phyloP scores from a whole-genome alignment of 2,113 vertebrate genomes.

The Ivindomyrus marchei region DNA sequence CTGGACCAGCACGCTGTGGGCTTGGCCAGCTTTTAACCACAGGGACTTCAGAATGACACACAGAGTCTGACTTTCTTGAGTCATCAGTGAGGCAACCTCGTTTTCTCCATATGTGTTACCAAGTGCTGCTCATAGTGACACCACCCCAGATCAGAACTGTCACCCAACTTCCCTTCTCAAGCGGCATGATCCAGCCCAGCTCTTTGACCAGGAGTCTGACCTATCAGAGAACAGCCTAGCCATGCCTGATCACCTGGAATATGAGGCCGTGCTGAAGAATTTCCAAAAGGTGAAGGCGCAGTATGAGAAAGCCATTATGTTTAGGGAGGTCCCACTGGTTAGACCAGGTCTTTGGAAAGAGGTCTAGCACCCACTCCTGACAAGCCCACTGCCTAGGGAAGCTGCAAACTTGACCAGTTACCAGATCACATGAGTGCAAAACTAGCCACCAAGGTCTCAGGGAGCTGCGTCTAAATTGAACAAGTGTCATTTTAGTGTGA shows the following conservation, averaged over 20 bases:
- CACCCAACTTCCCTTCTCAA: slow-evolving; percentile 44
- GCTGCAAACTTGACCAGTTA: neutral
- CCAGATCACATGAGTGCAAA: neutral
- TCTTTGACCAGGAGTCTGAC: slow-evolving; percentile 80
- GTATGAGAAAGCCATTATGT: slow-evolving; percentile 71
- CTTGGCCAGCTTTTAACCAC: neutral
- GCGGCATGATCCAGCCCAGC: slow-evolving; percentile 72
- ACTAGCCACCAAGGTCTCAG: neutral
- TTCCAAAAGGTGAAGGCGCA: slow-evolving; percentile 60
- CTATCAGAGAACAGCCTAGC: slow-evolving; percentile 75
- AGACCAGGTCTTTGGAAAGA: neutral
- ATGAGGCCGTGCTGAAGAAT: slow-evolving; percentile 48
- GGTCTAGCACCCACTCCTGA: neutral
- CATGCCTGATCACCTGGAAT: slow-evolving; percentile 19
- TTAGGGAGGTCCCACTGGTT: slow-evolving; percentile 42
- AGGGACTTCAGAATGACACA: neutral
- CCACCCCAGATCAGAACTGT: slow-evolving; percentile 72
- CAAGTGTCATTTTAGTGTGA: neutral
- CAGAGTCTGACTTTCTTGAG: neutral
- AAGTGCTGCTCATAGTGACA: slow-evolving; percentile 74
- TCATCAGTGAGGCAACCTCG: neutral
- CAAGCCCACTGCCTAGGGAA: neutral
- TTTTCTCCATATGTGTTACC: neutral
- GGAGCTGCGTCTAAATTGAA: neutral
- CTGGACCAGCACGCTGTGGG: neutral